Evolutionary conservation across 2,888 invertebrate species (phyloP), one percentile per base, ranked within the genome.

Genomic region (Steinernema carpocapsae): DNA sequence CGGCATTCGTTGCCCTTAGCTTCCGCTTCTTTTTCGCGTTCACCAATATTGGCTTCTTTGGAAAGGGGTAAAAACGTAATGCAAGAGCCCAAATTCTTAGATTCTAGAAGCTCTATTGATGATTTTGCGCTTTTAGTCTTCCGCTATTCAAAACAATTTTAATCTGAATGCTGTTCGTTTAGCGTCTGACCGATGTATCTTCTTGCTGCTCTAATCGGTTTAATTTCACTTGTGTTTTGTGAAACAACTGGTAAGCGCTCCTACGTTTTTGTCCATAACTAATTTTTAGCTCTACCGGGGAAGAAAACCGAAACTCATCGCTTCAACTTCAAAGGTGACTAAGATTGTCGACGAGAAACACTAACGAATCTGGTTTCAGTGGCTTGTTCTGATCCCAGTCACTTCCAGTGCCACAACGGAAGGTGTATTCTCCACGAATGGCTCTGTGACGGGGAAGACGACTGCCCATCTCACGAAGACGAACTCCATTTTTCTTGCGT

Each of bases 401-500:
- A 17, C 64, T 64, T 64, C 64, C 64, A 29, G 7, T 64, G 64
- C 37, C 29, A 32, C 32, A 64, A 64, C 32, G 64, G 64, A 14
- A 64, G 64, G n/a, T 64, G 64, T n/a, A 64, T 64, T 37, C 64
- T 32, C 29, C 3, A 64, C 3, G 64, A 29, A 6, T 64, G 64
- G 64, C 64, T 64, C 3, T 64, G 64, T n/a, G 64, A 64, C 17
- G 64, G 64, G 7, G 12, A 26, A 7, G 7, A 32, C 1, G 64
- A 64, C 26, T 64, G 64, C n/a, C 64, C 64, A 10, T 26, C 17
- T 37, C 29, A 32, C 17, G 64, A 64, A 17, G 64, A 64, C 37
- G 64, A 64, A 26, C 64, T 26, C 29, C 29, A 64, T 26, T 37
- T 64, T n/a, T 32, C 64, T 1, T 64, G 64, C 64, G 7, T 64